Conservation (phyloP, 2,888 invertebrate species). For the Cyclophora punctaria region DNA sequence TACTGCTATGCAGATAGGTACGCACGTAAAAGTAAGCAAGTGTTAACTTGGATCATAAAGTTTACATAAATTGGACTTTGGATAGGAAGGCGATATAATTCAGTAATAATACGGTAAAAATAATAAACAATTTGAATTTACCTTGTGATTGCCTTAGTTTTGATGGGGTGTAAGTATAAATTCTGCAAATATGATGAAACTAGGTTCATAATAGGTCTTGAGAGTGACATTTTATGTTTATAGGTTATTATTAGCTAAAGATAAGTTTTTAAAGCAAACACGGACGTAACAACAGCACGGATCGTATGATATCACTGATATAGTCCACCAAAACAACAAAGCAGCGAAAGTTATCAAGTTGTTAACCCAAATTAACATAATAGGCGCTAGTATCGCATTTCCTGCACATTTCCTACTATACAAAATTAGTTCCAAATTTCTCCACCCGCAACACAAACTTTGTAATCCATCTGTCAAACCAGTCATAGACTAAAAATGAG, state of each 20-base stretch:
- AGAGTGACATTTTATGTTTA: slow-evolving; percentile 75
- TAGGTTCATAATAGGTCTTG: slow-evolving; percentile 82
- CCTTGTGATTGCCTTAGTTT: slow-evolving; percentile 88
- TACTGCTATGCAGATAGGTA: no score
- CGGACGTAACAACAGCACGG: slow-evolving; percentile 8
- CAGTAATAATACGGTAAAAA: slow-evolving; percentile 23
- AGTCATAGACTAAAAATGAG: slow-evolving; percentile 6
- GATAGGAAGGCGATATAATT: slow-evolving; percentile 6
- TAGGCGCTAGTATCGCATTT: slow-evolving; percentile 10
- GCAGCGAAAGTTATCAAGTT: neutral
- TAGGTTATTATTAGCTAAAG: neutral
- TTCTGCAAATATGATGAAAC: slow-evolving; percentile 83
- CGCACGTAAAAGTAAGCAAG: no score
- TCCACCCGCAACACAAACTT: neutral
- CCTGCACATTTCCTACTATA: neutral
- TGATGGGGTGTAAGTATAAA: slow-evolving; percentile 83
- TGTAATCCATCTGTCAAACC: slow-evolving; percentile 3
- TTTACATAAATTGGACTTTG: slow-evolving; percentile 15
- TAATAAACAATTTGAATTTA: slow-evolving; percentile 43
- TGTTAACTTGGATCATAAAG: neutral
- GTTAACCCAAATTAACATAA: neutral
- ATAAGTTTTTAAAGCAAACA: neutral
- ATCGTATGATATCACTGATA: slow-evolving; percentile 14
- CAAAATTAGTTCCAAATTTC: slow-evolving; percentile 3
- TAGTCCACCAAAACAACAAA: slow-evolving; percentile 14